phyloP scores from a whole-genome alignment of 92 coral and sea anemone genomes.

The Phymanthus crucifer region DNA sequence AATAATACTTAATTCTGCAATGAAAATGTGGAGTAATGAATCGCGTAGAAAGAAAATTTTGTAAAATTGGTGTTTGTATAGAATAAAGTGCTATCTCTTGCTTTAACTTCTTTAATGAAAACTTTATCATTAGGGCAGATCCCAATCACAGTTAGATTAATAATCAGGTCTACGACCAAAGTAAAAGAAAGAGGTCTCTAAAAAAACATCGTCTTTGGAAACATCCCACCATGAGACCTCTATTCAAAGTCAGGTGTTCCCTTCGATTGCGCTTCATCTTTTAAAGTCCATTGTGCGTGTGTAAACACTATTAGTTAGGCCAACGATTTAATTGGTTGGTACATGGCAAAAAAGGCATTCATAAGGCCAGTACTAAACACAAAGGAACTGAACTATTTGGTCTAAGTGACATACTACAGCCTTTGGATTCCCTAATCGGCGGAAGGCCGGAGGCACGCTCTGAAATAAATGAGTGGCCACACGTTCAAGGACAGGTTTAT shows the following conservation, averaged over 20 bases:
- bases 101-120: neutral
- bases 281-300: neutral
- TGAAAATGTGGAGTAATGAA: neutral
- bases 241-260: constrained; percentile 2
- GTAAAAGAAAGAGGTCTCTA: neutral
- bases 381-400: neutral
- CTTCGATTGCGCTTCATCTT: neutral
- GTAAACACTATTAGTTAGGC: constrained; percentile 3
- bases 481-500: neutral
- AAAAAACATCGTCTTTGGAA: neutral
- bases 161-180: neutral
- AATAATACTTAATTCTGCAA: neutral
- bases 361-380: neutral
- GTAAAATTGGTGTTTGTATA: too few relatives aligned
- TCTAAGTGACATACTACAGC: neutral
- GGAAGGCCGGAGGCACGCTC: constrained; percentile 9
- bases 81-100: neutral
- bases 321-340: neutral
- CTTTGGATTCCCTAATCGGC: neutral
- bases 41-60: too few relatives aligned
- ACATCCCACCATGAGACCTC: neutral
- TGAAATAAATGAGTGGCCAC: neutral
- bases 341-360: neutral
- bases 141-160: too few relatives aligned
- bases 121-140: neutral